Evolutionary conservation across 2,797 vertebrate species (phyloP), one percentile per base, ranked within the genome.

Genomic region (Mastacembelus armatus): DNA sequence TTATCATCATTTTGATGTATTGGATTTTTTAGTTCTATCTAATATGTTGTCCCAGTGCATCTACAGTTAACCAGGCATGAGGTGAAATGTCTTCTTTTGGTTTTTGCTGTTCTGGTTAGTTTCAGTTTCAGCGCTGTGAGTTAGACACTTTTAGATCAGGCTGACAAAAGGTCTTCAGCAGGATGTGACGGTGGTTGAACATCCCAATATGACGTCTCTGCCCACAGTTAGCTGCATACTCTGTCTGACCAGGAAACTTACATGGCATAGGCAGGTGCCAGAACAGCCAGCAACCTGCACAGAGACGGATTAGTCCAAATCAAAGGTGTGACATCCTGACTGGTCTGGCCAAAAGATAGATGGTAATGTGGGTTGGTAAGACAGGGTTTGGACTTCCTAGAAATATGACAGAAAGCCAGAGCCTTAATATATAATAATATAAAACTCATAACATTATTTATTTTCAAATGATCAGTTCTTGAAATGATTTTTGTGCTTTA

Each of bases 291-390:
- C n/a, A 59, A 49, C 19, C 32, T 42, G 73, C 73, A 64, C 74
- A 71, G 60, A 72, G 43, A 10, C 51, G 76, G 83, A 84, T 87
- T 77, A 88, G 36, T 49, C 61, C 42, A 21, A 50, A 60, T 79
- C 35, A 79, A 39, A 84, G 50, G 35, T 61, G 48, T 70, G 69
- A 65, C 69, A 50, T 74, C 66, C 69, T 61, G 72, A 70, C 51
- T 10, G 4, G 9, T 33, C 40, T 30, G 19, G 43, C 16, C 9
- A 3, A 22, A 9, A 0, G n/a, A n/a, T n/a, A n/a, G n/a, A n/a
- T n/a, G n/a, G n/a, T n/a, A n/a, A n/a, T n/a, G n/a, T n/a, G n/a
- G n/a, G n/a, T n/a, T n/a, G n/a, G n/a, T n/a, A n/a, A n/a, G n/a
- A n/a, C n/a, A n/a, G n/a, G n/a, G n/a, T n/a, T n/a, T n/a, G n/a